Evolutionary conservation across 2,888 invertebrate species (phyloP).

Genomic region (Pyrocoelia pectoralis): DNA sequence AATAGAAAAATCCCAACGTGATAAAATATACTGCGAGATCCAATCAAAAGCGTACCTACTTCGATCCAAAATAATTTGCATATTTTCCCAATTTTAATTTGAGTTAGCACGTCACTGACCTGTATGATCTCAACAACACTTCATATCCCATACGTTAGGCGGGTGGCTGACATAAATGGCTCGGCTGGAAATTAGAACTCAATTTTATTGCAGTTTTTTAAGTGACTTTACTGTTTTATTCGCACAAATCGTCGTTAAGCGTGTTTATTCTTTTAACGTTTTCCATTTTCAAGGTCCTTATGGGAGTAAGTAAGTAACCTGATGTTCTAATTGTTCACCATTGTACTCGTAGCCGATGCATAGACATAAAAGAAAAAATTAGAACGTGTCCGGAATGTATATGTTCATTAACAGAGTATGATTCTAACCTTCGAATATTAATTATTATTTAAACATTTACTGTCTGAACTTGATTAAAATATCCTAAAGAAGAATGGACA

Average conservation of each 20-base stretch:
- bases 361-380: slow-evolving; percentile 32
- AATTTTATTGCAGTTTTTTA: slow-evolving; percentile 14
- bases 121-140: slow-evolving; percentile 22
- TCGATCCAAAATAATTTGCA: slow-evolving; percentile 23
- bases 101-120: slow-evolving; percentile 29
- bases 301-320: background rate
- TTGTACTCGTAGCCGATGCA: slow-evolving; percentile 20
- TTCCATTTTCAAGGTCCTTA: background rate
- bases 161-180: slow-evolving; percentile 32
- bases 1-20: background rate
- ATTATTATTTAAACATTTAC: slow-evolving; percentile 29
- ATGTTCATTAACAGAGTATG: slow-evolving; percentile 18
- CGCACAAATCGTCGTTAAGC: background rate
- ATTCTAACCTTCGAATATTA: slow-evolving; percentile 21
- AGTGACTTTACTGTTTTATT: slow-evolving; percentile 5
- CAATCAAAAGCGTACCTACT: too few relatives aligned
- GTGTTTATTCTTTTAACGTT: slow-evolving; percentile 17
- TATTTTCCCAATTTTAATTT: slow-evolving; percentile 15
- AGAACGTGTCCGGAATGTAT: slow-evolving; percentile 23
- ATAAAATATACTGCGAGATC: too few relatives aligned
- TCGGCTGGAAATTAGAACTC: slow-evolving; percentile 32
- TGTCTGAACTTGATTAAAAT: slow-evolving; percentile 29
- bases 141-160: slow-evolving; percentile 31
- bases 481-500: slow-evolving; percentile 14
- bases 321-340: slow-evolving; percentile 20